Evolutionary conservation across 2,888 invertebrate genomes (phyloP), one percentile per base, ranked within the genome.

Genomic region (Microplitis deprimator): DNA sequence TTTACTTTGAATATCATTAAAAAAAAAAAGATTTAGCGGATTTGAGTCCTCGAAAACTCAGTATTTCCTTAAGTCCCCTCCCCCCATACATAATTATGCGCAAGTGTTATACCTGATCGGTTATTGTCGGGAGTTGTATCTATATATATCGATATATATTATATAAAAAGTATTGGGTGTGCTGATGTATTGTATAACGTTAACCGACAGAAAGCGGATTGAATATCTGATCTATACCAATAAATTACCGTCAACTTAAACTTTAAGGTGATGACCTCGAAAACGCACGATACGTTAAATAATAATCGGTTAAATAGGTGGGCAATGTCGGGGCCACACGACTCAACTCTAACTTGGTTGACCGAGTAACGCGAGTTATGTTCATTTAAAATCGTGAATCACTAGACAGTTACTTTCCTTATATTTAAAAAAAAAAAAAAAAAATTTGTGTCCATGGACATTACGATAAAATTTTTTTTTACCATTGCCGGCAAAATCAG

Each of bases 181-280:
- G 68, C 68, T 39, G 73, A 62, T 38, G 62, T 17, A 68, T 77
- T 77, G 59, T 41, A 59, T 77, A 77, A 77, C 69, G 16, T 77
- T 68, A 68, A 62, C 69, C 62, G 69, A 77, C 73, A 38, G 40
- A 72, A 61, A 39, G 17, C 50, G 59, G 50, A 68, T 73, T 69
- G 20, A 73, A 73, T 77, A 73, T 77, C 73, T 68, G 20, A 17
- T 20, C 10, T 20, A 60, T 72, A 39, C 64, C 8, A 13, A 39
- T 59, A 59, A 59, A 38, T 70, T 38, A 16, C n/a, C 29, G 29
- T 62, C 8, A 67, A 65, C n/a, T 38, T 65, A 41, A 20, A 29
- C 65, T 73, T 67, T 41, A 70, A 62, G 65, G 64, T 29, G 50
- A 68, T 74, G 73, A 74, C 74, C 74, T 74, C 73, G 73, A 40